Conservation (phyloP, 2,113 vertebrate species). For the Xenotilapia caudafasciata region DNA sequence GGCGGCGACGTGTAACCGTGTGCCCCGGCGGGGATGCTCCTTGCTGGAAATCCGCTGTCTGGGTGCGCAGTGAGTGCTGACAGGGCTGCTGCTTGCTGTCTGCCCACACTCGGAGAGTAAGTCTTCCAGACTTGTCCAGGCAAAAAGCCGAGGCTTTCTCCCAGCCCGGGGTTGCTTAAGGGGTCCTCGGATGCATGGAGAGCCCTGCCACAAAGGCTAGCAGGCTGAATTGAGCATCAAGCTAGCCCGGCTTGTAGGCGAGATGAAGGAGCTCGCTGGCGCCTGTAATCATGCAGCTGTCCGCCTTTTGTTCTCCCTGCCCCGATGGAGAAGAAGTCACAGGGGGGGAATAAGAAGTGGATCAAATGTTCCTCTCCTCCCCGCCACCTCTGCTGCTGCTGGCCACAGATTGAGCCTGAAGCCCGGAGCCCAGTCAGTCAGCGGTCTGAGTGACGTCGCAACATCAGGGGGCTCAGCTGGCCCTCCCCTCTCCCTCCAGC, state of each 20-base stretch:
- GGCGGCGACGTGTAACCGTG: slow-evolving; percentile 44
- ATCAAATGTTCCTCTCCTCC: slow-evolving; percentile 6
- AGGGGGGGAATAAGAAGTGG: slow-evolving; percentile 18
- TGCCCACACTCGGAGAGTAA: slow-evolving; percentile 6
- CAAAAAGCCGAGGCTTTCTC: slow-evolving; percentile 37
- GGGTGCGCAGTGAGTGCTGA: slow-evolving; percentile 29
- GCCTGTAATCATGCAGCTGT: slow-evolving; percentile 28
- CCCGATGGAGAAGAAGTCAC: slow-evolving; percentile 28
- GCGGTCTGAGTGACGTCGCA: slow-evolving; percentile 62
- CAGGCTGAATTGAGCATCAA: slow-evolving; percentile 55
- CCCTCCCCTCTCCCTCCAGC: slow-evolving; percentile 32
- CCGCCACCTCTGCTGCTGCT: slow-evolving; percentile 49
- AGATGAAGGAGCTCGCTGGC: slow-evolving; percentile 18
- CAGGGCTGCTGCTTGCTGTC: slow-evolving; percentile 6
- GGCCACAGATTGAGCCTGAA: slow-evolving; percentile 62
- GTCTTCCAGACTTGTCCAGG: slow-evolving; percentile 24
- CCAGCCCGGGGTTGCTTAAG: slow-evolving; percentile 45
- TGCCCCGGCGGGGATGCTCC: slow-evolving; percentile 35
- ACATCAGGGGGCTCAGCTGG: slow-evolving; percentile 29
- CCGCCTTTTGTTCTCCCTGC: slow-evolving; percentile 45
- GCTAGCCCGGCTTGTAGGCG: slow-evolving; percentile 38
- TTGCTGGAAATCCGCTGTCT: slow-evolving; percentile 24
- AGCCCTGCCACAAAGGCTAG: slow-evolving; percentile 63
- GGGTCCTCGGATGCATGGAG: slow-evolving; percentile 60
- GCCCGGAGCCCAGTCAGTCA: slow-evolving; percentile 44